phyloP scores from a whole-genome alignment of 2,888 invertebrate species.

The Diplazon laetatorius region DNA sequence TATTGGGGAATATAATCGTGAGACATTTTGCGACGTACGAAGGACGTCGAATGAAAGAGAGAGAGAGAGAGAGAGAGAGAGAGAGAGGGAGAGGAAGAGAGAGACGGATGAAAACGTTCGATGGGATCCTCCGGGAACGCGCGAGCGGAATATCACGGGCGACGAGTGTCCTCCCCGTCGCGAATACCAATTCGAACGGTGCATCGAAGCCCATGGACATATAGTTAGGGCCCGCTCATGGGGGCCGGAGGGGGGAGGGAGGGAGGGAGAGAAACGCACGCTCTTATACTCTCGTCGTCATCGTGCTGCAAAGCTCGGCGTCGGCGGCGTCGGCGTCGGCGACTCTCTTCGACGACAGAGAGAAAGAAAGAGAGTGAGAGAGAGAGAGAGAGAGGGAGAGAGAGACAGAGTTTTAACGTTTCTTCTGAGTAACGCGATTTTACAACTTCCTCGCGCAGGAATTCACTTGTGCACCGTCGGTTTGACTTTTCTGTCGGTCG shows the following conservation, averaged over 20 bases:
- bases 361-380: no score
- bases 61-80: no score
- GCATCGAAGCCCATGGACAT: slow-evolving; percentile 40
- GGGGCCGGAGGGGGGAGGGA: no score
- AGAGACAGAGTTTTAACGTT: slow-evolving; percentile 69
- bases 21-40: no score
- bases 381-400: no score
- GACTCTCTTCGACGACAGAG: slow-evolving; percentile 14
- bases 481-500: slow-evolving; percentile 17
- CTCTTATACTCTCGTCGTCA: slow-evolving; percentile 44
- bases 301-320: slow-evolving; percentile 29
- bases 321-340: slow-evolving; percentile 34
- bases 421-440: slow-evolving; percentile 77
- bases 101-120: slow-evolving; percentile 17
- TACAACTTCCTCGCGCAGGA: slow-evolving; percentile 77
- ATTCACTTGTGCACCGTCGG: slow-evolving; percentile 39
- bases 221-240: no score
- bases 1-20: no score
- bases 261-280: neutral
- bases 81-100: no score
- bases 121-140: slow-evolving; percentile 40
- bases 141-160: slow-evolving; percentile 55
- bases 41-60: no score
- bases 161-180: slow-evolving; percentile 46
- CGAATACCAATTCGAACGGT: slow-evolving; percentile 66